Conservation (phyloP, 2,797 vertebrate genomes). For the Melanotaenia nigrans region DNA sequence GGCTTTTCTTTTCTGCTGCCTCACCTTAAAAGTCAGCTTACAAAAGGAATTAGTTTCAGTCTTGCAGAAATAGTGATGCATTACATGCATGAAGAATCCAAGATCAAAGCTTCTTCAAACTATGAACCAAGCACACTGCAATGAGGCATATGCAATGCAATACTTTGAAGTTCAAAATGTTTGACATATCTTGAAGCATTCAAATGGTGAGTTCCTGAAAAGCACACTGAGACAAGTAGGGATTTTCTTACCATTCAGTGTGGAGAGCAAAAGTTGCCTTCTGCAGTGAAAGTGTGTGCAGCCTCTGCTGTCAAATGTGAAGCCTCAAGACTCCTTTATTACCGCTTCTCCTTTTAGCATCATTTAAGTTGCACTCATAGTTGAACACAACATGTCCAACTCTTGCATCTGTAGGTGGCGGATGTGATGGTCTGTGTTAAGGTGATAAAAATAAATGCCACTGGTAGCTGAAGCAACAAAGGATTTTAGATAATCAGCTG, state of each 20-base stretch:
- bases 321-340: slow-evolving; percentile 33
- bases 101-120: slow-evolving; percentile 56
- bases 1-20: slow-evolving; percentile 20
- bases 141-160: slow-evolving; percentile 39
- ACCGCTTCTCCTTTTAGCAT: slow-evolving; percentile 25
- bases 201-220: slow-evolving; percentile 52
- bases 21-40: slow-evolving; percentile 24
- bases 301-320: slow-evolving; percentile 35
- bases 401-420: slow-evolving; percentile 22
- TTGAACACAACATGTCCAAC: slow-evolving; percentile 22
- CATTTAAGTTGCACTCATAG: slow-evolving; percentile 29
- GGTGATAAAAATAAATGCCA: slow-evolving; percentile 36
- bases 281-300: slow-evolving; percentile 18
- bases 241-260: slow-evolving; percentile 36
- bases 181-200: slow-evolving; percentile 60
- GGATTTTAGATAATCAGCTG: slow-evolving; percentile 38
- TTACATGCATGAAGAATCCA: slow-evolving; percentile 31
- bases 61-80: slow-evolving; percentile 30
- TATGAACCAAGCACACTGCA: slow-evolving; percentile 31
- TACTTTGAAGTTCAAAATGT: slow-evolving; percentile 66
- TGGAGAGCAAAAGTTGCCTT: slow-evolving; percentile 25
- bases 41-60: slow-evolving; percentile 42
- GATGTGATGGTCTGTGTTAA: slow-evolving; percentile 33
- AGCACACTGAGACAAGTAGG: slow-evolving; percentile 26
- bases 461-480: slow-evolving; percentile 36